Conservation (phyloP, 2,888 invertebrate genomes). For the Gerosis bhagava region DNA sequence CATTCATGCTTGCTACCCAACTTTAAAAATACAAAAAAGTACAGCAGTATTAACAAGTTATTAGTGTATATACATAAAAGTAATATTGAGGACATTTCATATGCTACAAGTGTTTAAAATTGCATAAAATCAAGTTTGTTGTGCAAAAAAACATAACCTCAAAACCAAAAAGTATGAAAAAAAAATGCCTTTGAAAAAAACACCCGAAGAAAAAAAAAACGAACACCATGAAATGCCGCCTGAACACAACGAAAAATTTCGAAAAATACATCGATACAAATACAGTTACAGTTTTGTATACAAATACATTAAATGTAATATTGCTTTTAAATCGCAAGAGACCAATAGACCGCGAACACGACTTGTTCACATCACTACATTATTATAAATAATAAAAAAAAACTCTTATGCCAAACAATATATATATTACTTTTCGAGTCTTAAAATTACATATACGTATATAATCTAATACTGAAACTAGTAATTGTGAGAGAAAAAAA, state of each 20-base stretch:
- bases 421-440: slow-evolving; percentile 69
- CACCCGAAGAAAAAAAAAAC: too few relatives aligned
- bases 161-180: too few relatives aligned
- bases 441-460: slow-evolving; percentile 49
- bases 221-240: slow-evolving; percentile 17
- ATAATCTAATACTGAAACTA: slow-evolving; percentile 77
- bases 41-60: slow-evolving; percentile 64
- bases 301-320: slow-evolving; percentile 54
- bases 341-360: slow-evolving; percentile 38
- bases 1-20: slow-evolving; percentile 65
- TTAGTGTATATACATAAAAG: slow-evolving; percentile 52
- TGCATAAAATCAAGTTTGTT: slow-evolving; percentile 41
- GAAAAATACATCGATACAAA: slow-evolving; percentile 59
- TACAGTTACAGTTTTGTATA: slow-evolving; percentile 48
- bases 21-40: slow-evolving; percentile 62
- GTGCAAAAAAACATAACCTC: too few relatives aligned
- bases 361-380: slow-evolving; percentile 13
- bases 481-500: too few relatives aligned
- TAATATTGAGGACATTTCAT: too few relatives aligned
- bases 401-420: slow-evolving; percentile 38
- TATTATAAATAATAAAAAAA: slow-evolving; percentile 35
- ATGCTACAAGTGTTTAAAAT: slow-evolving; percentile 46
- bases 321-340: slow-evolving; percentile 39
- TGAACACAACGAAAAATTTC: slow-evolving; percentile 52
- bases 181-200: too few relatives aligned